Evolutionary conservation across 2,888 invertebrate species (phyloP), one percentile per base, ranked within the genome.

Genomic region (Cryptocephalus primarius): DNA sequence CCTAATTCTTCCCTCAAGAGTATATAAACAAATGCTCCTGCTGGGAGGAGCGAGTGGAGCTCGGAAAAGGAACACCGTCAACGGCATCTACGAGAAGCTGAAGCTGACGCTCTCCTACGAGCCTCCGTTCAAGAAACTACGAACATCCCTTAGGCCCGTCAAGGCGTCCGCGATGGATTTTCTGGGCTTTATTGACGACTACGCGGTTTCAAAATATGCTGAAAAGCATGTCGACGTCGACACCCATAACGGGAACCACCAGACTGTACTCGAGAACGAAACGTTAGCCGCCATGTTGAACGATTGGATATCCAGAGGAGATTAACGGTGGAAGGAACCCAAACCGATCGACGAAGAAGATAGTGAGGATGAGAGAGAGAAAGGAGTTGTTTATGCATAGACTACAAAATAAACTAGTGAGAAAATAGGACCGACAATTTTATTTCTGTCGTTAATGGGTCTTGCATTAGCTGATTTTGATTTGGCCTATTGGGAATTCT

Each of bases 181-280:
- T 0, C 47, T 47, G 9, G 42, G 51, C 12, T 36, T 53, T 71
- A 56, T 78, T 43, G 78, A 81, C 32, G 83, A 85, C 60, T 85
- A 86, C 56, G 80, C 79, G 12, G 64, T 87, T 0, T 75, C 77
- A 1, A 74, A 76, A 63, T 64, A 75, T 22, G 80, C 80, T 0
- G 74, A 74, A 31, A 72, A 73, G 0, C 72, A 72, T 2, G 74
- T 85, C 0, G 73, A 74, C 1, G 70, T 85, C 0, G 75, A 79
- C 56, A 75, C 74, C 41, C 70, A 84, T 10, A 83, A 85, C 58
- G 88, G 87, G 9, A 82, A 83, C 61, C 88, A 88, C 58, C 64
- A 76, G 0, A 78, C 79, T 38, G 83, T 88, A 58, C 61, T 87
- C 54, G 79, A 84, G 10, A 83, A 80, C 58, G 72, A 75, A 42